Conservation (phyloP, 2,113 vertebrate species). For the human region DNA sequence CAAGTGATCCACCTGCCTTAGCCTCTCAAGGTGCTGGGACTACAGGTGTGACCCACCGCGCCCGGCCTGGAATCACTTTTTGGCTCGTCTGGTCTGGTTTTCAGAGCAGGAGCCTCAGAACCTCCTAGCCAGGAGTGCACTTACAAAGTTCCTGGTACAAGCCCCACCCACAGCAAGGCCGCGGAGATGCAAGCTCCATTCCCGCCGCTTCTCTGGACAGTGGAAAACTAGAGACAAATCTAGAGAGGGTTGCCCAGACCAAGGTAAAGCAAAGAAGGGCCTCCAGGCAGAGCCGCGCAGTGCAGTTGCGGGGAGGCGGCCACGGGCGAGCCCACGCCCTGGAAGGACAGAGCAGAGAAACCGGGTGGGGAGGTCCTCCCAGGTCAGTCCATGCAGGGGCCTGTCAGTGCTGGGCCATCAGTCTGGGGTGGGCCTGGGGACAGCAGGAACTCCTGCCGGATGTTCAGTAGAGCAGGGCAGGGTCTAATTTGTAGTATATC, state of each 20-base stretch:
- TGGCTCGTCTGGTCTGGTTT: neutral
- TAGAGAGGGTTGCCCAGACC: neutral
- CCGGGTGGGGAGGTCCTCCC: neutral
- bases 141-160: neutral
- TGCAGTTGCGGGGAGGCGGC: rapidly evolving
- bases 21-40: no score
- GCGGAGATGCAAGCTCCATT: neutral
- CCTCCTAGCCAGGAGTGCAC: rapidly evolving
- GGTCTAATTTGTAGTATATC: rapidly evolving
- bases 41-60: no score
- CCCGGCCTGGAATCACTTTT: neutral
- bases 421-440: neutral
- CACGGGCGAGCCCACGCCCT: neutral
- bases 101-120: rapidly evolving
- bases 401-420: no score
- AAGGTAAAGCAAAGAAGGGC: neutral
- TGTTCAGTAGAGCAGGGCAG: neutral
- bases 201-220: neutral
- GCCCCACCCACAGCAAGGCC: no score
- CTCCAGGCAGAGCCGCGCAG: rapidly evolving
- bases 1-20: no score
- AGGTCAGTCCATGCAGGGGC: neutral
- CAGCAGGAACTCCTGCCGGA: neutral
- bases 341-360: neutral
- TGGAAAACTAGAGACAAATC: neutral